Evolutionary conservation across 2,797 vertebrate genomes (phyloP), one percentile per base, ranked within the genome.

Genomic region (Xerus rutilus): DNA sequence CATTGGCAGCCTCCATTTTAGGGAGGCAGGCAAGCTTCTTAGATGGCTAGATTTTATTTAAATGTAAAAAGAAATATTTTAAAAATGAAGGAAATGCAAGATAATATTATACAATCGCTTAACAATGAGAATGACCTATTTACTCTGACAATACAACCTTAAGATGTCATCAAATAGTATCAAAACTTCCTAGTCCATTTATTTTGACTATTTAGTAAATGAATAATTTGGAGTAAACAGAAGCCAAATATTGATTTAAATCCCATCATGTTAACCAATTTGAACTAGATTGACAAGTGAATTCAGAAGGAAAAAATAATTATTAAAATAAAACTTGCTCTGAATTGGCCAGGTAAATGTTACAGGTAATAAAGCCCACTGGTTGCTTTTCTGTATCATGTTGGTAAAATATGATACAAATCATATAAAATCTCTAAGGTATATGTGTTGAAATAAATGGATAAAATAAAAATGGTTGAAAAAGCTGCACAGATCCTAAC

Each of bases 251-350:
- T 69, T 62, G 57, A 78, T 70, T 89, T 43, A 72, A 30, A 23
- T 18, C 21, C 18, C 39, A 62, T 90, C 54, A 28, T 52, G 17
- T 62, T 62, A 90, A 62, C 32, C 28, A 57, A 21, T 32, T 21
- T 59, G 23, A 52, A 59, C 14, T 76, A 70, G 4, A 76, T 65
- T 47, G 72, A 69, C 20, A 81, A 8, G 9, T 81, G 0, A 62
- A 67, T 73, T 76, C 52, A 82, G 54, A 95, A 77, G 70, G 43
- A 90, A 86, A 79, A 5, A 85, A 87, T 54, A 92, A 47, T 72
- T 28, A 74, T 59, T 47, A 77, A 89, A 89, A 45, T 59, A 76
- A 86, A 72, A 49, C n/a, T 65, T 67, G 12, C 32, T 59, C 32
- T 45, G 47, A 87, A 67, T 32, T 86, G 39, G 47, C 32, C 72